A percentile compares a stretch with the other conserved stretches of the same genome.
Evolutionary conservation across 2,113 vertebrate genomes (phyloP).

Genomic region (Podiceps cristatus): DNA sequence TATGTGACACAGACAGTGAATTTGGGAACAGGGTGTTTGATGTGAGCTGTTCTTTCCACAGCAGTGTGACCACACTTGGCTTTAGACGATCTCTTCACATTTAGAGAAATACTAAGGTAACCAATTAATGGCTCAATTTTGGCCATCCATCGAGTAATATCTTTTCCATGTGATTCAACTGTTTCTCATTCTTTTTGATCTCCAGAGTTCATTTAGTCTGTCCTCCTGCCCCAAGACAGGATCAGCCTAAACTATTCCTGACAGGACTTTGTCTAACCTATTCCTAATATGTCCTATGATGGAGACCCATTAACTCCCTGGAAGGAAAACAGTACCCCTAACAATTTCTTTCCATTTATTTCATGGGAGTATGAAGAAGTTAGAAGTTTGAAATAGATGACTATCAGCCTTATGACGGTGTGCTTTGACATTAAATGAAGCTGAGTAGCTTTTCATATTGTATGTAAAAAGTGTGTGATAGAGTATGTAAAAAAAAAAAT

Average conservation of each 20-base stretch:
- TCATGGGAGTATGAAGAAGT: neutral
- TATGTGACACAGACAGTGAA: neutral
- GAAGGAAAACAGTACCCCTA: neutral
- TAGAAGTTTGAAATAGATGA: neutral
- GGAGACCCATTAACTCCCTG: neutral
- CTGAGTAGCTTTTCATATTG: neutral
- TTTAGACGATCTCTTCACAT: neutral
- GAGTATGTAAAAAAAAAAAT: neutral
- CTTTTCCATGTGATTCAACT: neutral
- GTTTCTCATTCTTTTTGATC: neutral
- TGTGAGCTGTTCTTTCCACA: neutral
- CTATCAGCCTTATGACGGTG: neutral
- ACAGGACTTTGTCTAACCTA: neutral
- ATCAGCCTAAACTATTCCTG: neutral
- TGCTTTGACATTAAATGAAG: neutral
- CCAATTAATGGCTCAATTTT: neutral
- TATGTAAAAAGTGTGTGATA: fast-evolving
- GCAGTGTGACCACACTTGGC: neutral
- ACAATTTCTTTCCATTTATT: neutral
- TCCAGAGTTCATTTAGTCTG: neutral
- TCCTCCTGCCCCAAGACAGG: neutral
- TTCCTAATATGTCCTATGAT: fast-evolving
- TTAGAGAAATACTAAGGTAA: neutral
- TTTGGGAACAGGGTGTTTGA: neutral
- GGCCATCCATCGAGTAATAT: neutral